Conservation (phyloP, 2,797 vertebrate species). For the Syngnathus acus region DNA sequence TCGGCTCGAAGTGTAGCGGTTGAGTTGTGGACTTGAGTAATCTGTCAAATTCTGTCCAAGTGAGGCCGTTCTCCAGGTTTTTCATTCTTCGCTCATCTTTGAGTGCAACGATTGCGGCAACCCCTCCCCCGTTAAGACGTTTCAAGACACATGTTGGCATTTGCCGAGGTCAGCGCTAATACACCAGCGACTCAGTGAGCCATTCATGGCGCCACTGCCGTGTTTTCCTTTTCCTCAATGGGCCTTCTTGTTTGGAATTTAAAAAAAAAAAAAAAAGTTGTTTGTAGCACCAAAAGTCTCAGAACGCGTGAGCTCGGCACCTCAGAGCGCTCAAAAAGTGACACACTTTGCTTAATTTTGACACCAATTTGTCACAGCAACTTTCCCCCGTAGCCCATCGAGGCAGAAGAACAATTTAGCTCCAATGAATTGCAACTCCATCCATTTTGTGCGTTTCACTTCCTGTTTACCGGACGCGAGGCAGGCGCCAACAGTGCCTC, state of each 20-base stretch:
- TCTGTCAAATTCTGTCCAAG: neutral
- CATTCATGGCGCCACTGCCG: conserved; percentile 22
- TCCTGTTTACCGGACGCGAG: conserved; percentile 1
- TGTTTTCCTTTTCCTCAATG: conserved; percentile 51
- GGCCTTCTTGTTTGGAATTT: conserved; percentile 35
- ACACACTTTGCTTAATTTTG: neutral
- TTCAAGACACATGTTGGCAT: conserved; percentile 34
- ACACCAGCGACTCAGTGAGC: conserved; percentile 7
- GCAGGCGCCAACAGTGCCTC: conserved; percentile 1
- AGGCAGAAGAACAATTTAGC: neutral
- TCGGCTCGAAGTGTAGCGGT: too few relatives aligned
- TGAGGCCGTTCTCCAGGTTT: neutral
- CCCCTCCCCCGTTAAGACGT: conserved; percentile 28
- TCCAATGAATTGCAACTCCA: too few relatives aligned
- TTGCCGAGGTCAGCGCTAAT: conserved; percentile 32
- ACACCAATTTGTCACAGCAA: neutral
- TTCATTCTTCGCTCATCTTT: neutral
- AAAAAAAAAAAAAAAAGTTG: neutral
- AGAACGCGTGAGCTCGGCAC: neutral
- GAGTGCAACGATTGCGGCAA: neutral
- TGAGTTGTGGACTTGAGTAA: too few relatives aligned
- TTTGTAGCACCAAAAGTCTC: neutral
- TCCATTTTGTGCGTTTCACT: neutral
- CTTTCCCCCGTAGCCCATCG: neutral
- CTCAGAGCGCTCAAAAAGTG: neutral